Conservation (phyloP, 2,113 vertebrate species). For the Furnarius figulus region DNA sequence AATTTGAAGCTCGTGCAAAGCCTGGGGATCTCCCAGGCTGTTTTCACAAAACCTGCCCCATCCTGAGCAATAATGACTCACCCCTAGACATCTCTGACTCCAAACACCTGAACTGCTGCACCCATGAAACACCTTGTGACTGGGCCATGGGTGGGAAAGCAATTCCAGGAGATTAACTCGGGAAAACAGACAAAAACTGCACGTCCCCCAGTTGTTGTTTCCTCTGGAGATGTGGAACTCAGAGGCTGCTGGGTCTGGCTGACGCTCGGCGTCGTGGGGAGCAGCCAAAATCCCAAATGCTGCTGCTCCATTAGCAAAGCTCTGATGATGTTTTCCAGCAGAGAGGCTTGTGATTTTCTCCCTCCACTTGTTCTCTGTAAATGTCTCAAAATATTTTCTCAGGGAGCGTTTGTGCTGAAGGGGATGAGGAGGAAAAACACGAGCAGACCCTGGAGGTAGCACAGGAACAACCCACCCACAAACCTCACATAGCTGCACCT, state of each 20-base stretch:
- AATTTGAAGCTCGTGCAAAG: neutral
- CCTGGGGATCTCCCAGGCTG: neutral
- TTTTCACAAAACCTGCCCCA: neutral
- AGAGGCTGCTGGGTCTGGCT: neutral
- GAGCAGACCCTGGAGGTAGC: neutral
- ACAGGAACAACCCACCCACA: neutral
- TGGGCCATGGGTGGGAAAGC: neutral
- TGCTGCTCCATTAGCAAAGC: neutral
- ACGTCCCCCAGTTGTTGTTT: fast-evolving
- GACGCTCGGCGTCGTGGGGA: fast-evolving
- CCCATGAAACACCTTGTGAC: neutral
- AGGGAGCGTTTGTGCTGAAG: neutral
- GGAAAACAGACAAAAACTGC: neutral
- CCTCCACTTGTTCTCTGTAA: neutral
- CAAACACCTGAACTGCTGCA: neutral
- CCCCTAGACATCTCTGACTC: too few relatives aligned
- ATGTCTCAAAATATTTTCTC: neutral
- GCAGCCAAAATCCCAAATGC: neutral
- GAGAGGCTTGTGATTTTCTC: neutral
- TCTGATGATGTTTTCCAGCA: neutral
- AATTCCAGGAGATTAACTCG: neutral
- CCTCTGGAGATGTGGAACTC: neutral
- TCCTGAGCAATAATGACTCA: conserved; percentile 15
- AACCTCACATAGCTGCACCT: neutral
- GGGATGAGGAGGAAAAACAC: neutral